Conservation (phyloP, 2,113 vertebrate genomes). For the Antechinus stuartii region DNA sequence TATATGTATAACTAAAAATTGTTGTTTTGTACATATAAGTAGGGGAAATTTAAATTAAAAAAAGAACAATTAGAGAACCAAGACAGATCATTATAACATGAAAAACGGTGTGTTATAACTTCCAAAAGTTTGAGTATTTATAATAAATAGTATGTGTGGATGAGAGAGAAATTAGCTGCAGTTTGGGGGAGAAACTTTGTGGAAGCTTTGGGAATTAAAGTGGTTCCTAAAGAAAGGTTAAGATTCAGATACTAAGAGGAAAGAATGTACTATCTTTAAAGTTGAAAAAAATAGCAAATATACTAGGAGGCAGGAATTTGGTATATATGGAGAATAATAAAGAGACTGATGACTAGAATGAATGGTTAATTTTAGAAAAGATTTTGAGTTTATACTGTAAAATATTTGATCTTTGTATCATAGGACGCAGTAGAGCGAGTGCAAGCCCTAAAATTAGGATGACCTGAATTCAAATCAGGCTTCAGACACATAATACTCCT, state of each 20-base stretch:
- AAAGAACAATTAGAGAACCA: neutral
- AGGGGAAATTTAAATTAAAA: too few species aligned
- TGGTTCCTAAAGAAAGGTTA: neutral
- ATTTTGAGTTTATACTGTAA: neutral
- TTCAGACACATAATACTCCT: too few species aligned
- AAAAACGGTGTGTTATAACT: neutral
- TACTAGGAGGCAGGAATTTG: neutral
- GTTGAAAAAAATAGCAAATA: neutral
- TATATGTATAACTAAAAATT: too few species aligned
- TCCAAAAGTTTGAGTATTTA: neutral
- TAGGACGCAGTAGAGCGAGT: too few species aligned
- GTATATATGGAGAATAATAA: neutral
- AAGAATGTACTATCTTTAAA: neutral
- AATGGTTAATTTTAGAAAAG: neutral
- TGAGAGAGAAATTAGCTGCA: neutral
- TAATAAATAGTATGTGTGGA: neutral
- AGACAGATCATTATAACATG: neutral
- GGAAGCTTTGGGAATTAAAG: neutral
- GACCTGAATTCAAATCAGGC: too few species aligned
- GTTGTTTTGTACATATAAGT: too few species aligned
- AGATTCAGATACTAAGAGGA: neutral
- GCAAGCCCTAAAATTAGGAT: too few species aligned
- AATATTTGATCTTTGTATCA: neutral
- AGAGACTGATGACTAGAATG: neutral
- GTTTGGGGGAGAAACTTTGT: neutral